Conservation (phyloP, 2,888 invertebrate species). For the Leptopilina syphax region DNA sequence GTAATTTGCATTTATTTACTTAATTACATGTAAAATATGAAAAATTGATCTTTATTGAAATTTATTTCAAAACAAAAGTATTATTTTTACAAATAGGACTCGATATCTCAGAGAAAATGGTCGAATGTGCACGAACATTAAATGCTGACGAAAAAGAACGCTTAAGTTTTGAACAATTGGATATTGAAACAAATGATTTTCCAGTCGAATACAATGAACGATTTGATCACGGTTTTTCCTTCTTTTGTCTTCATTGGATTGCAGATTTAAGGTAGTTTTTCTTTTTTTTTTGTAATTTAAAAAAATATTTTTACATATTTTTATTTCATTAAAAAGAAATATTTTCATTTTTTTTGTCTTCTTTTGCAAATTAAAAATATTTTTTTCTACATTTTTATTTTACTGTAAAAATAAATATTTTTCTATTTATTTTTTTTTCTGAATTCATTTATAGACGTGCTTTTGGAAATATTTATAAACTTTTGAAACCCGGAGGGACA, state of each 20-base stretch:
- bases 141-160: not conserved
- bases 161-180: not conserved
- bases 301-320: too few relatives aligned
- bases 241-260: slow-evolving; percentile 17
- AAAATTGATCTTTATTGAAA: too few relatives aligned
- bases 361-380: too few relatives aligned
- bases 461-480: slow-evolving; percentile 81
- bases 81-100: not conserved
- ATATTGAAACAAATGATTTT: slow-evolving; percentile 19
- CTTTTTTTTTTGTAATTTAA: not conserved
- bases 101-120: slow-evolving; percentile 5
- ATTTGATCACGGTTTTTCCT: slow-evolving; percentile 15
- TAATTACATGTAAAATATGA: too few relatives aligned
- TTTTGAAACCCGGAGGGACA: slow-evolving; percentile 83
- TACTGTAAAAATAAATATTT: too few relatives aligned
- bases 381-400: too few relatives aligned
- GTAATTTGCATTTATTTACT: too few relatives aligned
- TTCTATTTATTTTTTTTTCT: too few relatives aligned
- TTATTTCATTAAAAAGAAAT: too few relatives aligned
- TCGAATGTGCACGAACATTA: not conserved
- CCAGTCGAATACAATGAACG: not conserved
- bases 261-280: not conserved
- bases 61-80: too few relatives aligned
- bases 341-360: not conserved
- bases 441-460: slow-evolving; percentile 77